Evolutionary conservation across 2,113 vertebrate genomes (phyloP), one percentile per base, ranked within the genome.

Genomic region (Ploceus nigricollis): DNA sequence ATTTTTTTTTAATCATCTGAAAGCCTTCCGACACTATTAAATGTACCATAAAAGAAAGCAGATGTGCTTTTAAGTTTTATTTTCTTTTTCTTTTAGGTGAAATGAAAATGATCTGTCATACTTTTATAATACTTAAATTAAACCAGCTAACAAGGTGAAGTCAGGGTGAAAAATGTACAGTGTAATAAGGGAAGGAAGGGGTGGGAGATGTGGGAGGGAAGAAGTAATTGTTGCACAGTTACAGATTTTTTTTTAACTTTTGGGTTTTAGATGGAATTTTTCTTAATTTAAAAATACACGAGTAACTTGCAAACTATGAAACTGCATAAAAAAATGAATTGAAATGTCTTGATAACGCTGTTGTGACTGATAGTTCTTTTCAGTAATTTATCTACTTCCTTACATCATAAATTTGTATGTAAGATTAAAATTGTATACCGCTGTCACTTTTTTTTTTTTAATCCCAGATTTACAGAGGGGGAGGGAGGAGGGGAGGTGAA

Each of bases 71-170:
- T 97, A 95, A 97, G 93, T 96, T 93, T 89, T 91, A 57, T 97
- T 94, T 95, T 93, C 56, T 96, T 97, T 98, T 97, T 96, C 79
- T 97, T 97, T 97, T 91, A 96, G 86, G 89, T 95, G 78, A 97
- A 96, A 96, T 95, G 93, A 93, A 97, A 97, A 97, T 66, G 40
- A 95, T 93, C 93, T 97, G 97, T 98, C 87, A 57, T 95, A 95
- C 92, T 98, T 98, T 98, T 98, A 95, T 97, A 97, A 80, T 97
- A 90, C 70, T 98, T 96, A 96, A 97, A 95, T 96, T 89, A 96
- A 98, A 97, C 97, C 97, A 98, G 98, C 96, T 96, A 95, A 97
- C 78, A 91, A 97, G 90, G 96, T 98, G 90, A 96, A 97, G 97
- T 98, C 96, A 97, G 97, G 97, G 97, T 98, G 96, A 95, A 96